phyloP scores from a whole-genome alignment of 2,797 vertebrate species.

The Kryptolebias ocellatus region DNA sequence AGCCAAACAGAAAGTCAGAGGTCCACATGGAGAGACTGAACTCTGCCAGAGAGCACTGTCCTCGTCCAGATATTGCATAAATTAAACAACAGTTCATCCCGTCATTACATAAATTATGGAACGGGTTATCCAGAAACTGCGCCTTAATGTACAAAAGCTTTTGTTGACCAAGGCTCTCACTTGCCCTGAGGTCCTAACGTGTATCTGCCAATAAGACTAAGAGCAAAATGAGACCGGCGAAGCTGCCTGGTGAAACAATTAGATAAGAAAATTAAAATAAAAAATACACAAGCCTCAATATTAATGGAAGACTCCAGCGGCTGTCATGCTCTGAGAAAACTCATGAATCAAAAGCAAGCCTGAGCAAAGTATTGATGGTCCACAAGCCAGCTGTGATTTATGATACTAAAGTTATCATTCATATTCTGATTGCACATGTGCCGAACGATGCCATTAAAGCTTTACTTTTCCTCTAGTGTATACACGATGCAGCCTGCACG shows the following conservation, averaged over 20 bases:
- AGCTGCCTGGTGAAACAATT: constrained; percentile 55
- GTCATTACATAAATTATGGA: constrained; percentile 73
- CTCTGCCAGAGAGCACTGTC: constrained; percentile 39
- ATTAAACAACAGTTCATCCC: constrained; percentile 76
- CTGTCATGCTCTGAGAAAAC: constrained; percentile 32
- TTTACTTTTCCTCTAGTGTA: constrained; percentile 16
- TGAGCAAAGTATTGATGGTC: constrained; percentile 34
- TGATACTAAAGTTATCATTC: constrained; percentile 37
- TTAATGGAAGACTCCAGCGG: constrained; percentile 58
- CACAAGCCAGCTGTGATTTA: constrained; percentile 44
- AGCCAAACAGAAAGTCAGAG: constrained; percentile 32
- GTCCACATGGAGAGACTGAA: constrained; percentile 26
- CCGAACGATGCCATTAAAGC: constrained; percentile 41
- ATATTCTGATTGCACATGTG: constrained; percentile 41
- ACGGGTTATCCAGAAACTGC: constrained; percentile 61
- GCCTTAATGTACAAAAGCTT: constrained; percentile 65
- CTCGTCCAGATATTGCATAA: constrained; percentile 66
- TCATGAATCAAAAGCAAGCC: constrained; percentile 35
- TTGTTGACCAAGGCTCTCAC: constrained; percentile 45
- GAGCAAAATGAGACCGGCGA: constrained; percentile 37
- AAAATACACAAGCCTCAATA: constrained; percentile 48
- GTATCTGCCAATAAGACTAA: constrained; percentile 52
- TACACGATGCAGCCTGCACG: constrained; percentile 18
- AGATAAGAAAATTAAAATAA: constrained; percentile 66
- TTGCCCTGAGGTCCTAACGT: constrained; percentile 47